phyloP scores from a whole-genome alignment of 2,888 invertebrate genomes.

The Timandra comae region DNA sequence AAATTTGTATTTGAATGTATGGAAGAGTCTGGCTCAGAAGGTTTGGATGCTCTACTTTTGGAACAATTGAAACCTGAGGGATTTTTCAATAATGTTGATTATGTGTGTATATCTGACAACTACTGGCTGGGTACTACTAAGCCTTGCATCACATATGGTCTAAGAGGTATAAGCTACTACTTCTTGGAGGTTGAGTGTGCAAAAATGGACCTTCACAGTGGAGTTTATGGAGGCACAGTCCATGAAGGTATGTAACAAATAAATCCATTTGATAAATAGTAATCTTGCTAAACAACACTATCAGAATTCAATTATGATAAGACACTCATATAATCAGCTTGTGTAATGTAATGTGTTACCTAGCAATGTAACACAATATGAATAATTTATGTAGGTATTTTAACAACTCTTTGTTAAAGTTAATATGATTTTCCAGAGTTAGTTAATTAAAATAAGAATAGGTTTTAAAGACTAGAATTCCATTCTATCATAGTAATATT shows the following conservation, averaged over 20 bases:
- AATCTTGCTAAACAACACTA: neutral
- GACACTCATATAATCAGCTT: neutral
- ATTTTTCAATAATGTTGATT: slow-evolving; percentile 91
- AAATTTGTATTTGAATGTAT: slow-evolving; percentile 98
- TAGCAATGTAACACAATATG: too few species aligned
- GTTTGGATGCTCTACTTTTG: slow-evolving; percentile 90
- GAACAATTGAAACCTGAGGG: slow-evolving; percentile 75
- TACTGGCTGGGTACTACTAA: slow-evolving; percentile 99
- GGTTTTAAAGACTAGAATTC: too few species aligned
- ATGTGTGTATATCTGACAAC: slow-evolving; percentile 98
- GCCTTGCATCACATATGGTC: slow-evolving; percentile 97
- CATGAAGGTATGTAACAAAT: slow-evolving; percentile 76
- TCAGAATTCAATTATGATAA: slow-evolving; percentile 1
- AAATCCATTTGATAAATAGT: slow-evolving; percentile 3
- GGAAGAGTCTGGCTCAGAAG: slow-evolving; percentile 98
- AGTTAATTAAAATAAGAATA: too few species aligned
- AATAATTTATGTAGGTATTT: too few species aligned
- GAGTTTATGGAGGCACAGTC: slow-evolving; percentile 96
- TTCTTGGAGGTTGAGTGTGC: slow-evolving; percentile 92
- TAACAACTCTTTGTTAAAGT: too few species aligned
- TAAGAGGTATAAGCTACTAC: slow-evolving; percentile 96
- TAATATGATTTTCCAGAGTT: too few species aligned
- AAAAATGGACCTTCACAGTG: slow-evolving; percentile 95
- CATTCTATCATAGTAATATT: too few species aligned
- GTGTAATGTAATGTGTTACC: neutral